Conservation (phyloP, 2,888 invertebrate species). For the Drosophila rubida region DNA sequence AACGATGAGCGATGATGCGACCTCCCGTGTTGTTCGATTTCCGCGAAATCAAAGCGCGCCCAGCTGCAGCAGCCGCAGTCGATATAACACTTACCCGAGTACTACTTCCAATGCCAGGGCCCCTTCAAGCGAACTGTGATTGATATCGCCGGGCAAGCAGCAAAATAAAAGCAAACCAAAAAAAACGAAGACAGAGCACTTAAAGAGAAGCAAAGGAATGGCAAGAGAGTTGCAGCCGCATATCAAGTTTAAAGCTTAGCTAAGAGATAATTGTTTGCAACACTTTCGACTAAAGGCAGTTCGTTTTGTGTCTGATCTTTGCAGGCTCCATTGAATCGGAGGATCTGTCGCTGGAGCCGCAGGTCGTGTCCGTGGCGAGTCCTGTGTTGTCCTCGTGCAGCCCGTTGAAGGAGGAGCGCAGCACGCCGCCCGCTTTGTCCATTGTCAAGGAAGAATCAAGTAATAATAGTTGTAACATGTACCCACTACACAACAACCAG, state of each 20-base stretch:
- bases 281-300: constrained; percentile 20
- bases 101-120: constrained; percentile 50
- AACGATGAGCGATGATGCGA: constrained; percentile 79
- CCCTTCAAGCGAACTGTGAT: constrained; percentile 75
- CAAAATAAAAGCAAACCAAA: background rate
- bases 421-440: constrained; percentile 88
- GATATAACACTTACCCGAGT: constrained; percentile 53
- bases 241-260: constrained; percentile 28
- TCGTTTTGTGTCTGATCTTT: constrained; percentile 60
- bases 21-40: constrained; percentile 82
- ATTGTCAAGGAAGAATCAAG: constrained; percentile 91
- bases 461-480: constrained; percentile 88
- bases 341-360: constrained; percentile 90
- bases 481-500: constrained; percentile 83
- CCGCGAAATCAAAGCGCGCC: constrained; percentile 78
- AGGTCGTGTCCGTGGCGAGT: constrained; percentile 84
- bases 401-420: constrained; percentile 88
- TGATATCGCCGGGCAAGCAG: constrained; percentile 57
- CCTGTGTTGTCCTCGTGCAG: constrained; percentile 86
- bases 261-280: constrained; percentile 9
- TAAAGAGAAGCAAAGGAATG: background rate
- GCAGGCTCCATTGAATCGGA: constrained; percentile 92
- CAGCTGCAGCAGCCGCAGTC: constrained; percentile 65
- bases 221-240: background rate
- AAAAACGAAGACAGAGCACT: background rate